Evolutionary conservation across 1,140 invertebrate genomes (phyloP).

Genomic region (Nebria ingens): DNA sequence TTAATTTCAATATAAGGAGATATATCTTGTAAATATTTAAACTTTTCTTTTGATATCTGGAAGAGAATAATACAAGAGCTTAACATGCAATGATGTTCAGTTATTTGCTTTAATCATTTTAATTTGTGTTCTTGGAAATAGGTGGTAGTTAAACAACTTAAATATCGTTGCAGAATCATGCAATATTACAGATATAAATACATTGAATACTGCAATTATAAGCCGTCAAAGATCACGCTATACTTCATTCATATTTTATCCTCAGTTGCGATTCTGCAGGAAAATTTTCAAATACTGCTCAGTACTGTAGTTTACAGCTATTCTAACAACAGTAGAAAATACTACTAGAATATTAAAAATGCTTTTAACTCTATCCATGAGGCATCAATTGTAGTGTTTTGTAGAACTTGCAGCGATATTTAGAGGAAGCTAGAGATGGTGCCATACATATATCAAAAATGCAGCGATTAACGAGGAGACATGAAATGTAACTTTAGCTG

Average conservation of each 20-base stretch:
- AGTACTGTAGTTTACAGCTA: too few relatives aligned
- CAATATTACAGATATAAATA: background rate
- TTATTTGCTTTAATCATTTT: too few relatives aligned
- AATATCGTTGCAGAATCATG: background rate
- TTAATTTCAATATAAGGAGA: background rate
- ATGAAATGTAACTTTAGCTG: constrained; percentile 39
- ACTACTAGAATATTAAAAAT: constrained; percentile 35
- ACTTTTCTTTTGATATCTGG: background rate
- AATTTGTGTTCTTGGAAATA: background rate
- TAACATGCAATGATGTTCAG: background rate
- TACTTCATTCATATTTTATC: background rate
- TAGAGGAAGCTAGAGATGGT: constrained; percentile 43
- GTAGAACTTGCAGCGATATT: constrained; percentile 39
- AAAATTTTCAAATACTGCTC: background rate
- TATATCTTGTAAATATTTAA: background rate
- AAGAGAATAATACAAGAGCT: too few relatives aligned
- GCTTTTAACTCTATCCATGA: constrained; percentile 34
- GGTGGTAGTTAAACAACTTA: background rate
- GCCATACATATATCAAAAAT: constrained; percentile 45
- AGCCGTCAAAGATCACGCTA: background rate
- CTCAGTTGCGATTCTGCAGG: too few relatives aligned
- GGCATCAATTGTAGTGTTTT: constrained; percentile 36
- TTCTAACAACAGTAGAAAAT: background rate
- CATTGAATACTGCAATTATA: background rate
- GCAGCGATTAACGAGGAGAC: constrained; percentile 40